Conservation (phyloP, 2,888 invertebrate species). For the Chesias legatella region DNA sequence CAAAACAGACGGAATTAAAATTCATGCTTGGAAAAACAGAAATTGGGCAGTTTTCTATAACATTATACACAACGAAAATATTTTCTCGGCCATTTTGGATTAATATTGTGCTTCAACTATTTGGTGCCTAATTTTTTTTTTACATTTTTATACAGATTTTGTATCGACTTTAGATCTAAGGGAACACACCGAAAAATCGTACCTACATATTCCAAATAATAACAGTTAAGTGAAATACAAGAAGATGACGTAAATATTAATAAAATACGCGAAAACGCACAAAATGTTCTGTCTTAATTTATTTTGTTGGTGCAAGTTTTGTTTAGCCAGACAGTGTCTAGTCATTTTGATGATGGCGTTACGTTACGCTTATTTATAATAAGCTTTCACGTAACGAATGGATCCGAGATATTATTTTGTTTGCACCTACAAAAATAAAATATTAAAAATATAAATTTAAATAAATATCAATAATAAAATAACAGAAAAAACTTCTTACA, state of each 20-base stretch:
- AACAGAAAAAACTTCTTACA: too few species aligned
- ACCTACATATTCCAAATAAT: background rate
- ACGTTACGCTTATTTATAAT: slow-evolving; percentile 23
- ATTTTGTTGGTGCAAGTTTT: background rate
- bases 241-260: too few species aligned
- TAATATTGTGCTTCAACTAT: slow-evolving; percentile 38
- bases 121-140: slow-evolving; percentile 55
- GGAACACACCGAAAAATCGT: background rate
- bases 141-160: slow-evolving; percentile 22
- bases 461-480: too few species aligned
- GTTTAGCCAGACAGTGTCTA: background rate
- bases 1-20: slow-evolving; percentile 8
- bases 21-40: background rate
- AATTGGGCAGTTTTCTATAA: slow-evolving; percentile 29
- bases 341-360: slow-evolving; percentile 11
- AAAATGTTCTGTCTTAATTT: too few species aligned
- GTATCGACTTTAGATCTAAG: slow-evolving; percentile 10
- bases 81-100: slow-evolving; percentile 44
- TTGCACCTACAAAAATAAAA: background rate
- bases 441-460: too few species aligned
- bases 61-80: slow-evolving; percentile 47
- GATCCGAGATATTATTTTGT: slow-evolving; percentile 1
- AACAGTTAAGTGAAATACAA: too few species aligned
- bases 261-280: too few species aligned
- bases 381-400: slow-evolving; percentile 21